Base-by-base conservation (phyloP, 1,140 invertebrate genomes). In the Elymnias hypermnestra region DNA sequence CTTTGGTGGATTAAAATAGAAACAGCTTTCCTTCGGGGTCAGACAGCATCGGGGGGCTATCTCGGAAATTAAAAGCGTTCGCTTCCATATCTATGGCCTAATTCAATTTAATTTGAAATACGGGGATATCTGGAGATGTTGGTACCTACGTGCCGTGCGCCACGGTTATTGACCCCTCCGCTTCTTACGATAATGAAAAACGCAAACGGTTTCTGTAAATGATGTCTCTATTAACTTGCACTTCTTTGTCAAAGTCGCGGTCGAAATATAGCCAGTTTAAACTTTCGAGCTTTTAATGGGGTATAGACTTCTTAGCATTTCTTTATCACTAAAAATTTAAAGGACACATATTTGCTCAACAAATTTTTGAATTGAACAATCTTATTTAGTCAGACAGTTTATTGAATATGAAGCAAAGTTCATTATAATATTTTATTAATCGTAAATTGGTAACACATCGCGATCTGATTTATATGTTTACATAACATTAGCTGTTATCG, bases 101-200 rank as follows among this genome's bases (percentile, higher is more conserved):
- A 81, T 84, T 79, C 72, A 65, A 69, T 79, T 62, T 63, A 61
- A 72, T 79, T 78, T 74, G 40, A 57, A 69, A 76, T 72, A 70
- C 60, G 42, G 47, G 48, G 61, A 57, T 71, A 64, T 35, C 17
- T 61, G 47, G 57, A 61, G 60, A 63, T 58, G 54, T 44, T 25
- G 48, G 44, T 41, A 51, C 41, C 25, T 48, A 35, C 29, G 46
- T 48, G 42, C 51, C 33, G 50, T 35, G 46, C 53, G 62, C 57
- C 49, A 59, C 71, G 81, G 78, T 83, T 81, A 66, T 79, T 77
- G 72, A 75, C 67, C 79, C 51, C 17, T 22, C 44, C 38, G 48
- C 49, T 55, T 60, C 57, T 51, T 59, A 45, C 59, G 69, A 71
- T 79, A 78, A 79, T 82, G 67, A 74, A 76, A 76, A 61, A 69